Evolutionary conservation across 2,797 vertebrate genomes (phyloP).

Genomic region (Lepilemur ruficaudatus): DNA sequence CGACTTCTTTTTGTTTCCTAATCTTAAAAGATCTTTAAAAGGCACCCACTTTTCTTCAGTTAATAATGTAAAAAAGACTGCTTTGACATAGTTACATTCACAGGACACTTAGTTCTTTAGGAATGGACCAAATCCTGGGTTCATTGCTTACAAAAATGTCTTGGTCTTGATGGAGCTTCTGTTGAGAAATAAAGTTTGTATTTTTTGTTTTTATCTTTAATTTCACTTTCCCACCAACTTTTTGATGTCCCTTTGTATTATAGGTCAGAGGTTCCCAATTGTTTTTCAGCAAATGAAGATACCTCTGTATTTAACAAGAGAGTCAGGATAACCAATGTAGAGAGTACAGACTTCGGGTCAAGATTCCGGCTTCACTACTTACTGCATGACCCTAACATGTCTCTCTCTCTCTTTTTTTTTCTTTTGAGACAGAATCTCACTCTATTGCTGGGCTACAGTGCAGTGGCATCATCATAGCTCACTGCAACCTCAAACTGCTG

Average conservation of each 20-base stretch:
- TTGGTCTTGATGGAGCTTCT: background rate
- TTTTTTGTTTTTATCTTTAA: background rate
- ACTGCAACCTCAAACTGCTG: no score
- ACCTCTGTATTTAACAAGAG: background rate
- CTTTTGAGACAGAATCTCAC: no score
- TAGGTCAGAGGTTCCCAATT: background rate
- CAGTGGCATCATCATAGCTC: no score
- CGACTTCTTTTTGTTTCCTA: background rate
- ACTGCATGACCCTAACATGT: background rate
- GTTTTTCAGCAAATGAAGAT: background rate
- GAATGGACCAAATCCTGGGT: background rate
- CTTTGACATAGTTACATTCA: background rate
- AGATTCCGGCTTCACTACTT: background rate
- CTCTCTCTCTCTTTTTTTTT: no score
- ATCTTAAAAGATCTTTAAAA: background rate
- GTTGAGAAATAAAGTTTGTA: background rate
- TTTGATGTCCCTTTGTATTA: background rate
- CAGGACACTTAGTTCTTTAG: background rate
- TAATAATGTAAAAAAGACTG: background rate
- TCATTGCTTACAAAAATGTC: background rate
- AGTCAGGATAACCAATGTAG: background rate
- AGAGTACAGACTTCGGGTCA: background rate
- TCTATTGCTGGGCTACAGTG: no score
- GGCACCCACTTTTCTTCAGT: background rate
- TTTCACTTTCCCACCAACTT: background rate